Base-by-base conservation (phyloP, 2,888 invertebrate species). In the Andrena flavipes region DNA sequence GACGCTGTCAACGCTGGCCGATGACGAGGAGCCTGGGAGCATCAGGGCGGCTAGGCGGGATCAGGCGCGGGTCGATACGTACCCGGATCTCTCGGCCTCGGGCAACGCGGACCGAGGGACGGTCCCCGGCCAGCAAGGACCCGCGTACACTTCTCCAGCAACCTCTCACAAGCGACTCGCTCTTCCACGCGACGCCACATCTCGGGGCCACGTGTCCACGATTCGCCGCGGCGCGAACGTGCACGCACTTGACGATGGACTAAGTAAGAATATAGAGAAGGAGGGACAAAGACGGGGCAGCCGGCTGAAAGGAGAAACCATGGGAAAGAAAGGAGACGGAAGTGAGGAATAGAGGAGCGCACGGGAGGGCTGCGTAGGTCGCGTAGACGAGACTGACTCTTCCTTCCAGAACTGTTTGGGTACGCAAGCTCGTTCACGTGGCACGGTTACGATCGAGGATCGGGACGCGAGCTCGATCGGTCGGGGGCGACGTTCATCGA, bases 141-240 rank as follows among this genome's bases (percentile, higher is more conserved):
- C n/a, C n/a, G 13, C 0, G 13, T 1, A 5, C 0, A 42, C 4
- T 42, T 33, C 20, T 26, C 29, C n/a, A 49, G 13, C 26, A 51
- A 2, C 35, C 71, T 67, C 72, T 63, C 71, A 49, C 51, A 76
- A 69, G 68, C 76, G 87, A 85, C 60, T 81, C 82, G 85, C 89
- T 89, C 80, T 89, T 89, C 87, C 87, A 85, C 73, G 83, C 89
- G 87, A 85, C 83, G 83, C 81, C 87, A 84, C 76, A 80, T 87
- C 42, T 42, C 80, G 87, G 87, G 87, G 89, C 89, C 87, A 86
- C 73, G 78, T 82, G 69, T 81, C n/a, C 62, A 72, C 73, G 70
- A 51, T 42, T 84, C 76, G 84, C 76, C 63, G 73, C 56, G 78
- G 60, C 79, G 71, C 63, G 71, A 75, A 70, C 82, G 75, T 81